Percentiles rank a stretch among this genome's conserved stretches.
phyloP scores from a whole-genome alignment of 2,797 vertebrate species.

The Sylvia borin region DNA sequence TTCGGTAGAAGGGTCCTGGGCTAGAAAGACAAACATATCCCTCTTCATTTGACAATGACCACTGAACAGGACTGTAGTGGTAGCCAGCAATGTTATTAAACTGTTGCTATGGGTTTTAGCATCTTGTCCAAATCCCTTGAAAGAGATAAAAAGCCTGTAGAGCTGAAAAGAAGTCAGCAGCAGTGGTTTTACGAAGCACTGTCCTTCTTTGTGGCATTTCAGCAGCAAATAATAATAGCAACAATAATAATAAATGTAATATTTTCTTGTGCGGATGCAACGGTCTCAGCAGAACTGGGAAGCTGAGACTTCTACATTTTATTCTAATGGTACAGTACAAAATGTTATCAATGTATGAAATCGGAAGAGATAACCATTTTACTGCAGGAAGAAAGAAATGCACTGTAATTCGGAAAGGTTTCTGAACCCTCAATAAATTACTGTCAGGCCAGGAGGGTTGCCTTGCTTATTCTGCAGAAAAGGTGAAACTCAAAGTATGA shows the following conservation, averaged over 20 bases:
- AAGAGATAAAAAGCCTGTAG: not conserved
- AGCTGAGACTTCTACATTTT: slow-evolving; percentile 14
- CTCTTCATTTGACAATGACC: not conserved
- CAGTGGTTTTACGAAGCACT: not conserved
- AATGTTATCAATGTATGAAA: not conserved
- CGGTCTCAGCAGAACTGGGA: not conserved
- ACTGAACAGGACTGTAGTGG: not conserved
- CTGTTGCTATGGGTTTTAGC: not conserved
- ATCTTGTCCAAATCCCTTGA: not conserved
- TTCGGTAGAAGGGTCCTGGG: not conserved
- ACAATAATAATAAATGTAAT: slow-evolving; percentile 10
- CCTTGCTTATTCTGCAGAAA: slow-evolving; percentile 3
- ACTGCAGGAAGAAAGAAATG: not conserved
- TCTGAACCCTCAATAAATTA: not conserved
- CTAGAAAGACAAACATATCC: not conserved
- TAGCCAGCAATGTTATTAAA: not conserved
- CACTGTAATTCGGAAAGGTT: not conserved
- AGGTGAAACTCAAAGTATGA: not conserved
- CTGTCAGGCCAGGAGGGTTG: not conserved
- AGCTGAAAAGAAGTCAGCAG: not conserved
- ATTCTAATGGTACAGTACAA: not conserved
- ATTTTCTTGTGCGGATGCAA: not conserved
- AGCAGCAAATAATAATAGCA: slow-evolving; percentile 19
- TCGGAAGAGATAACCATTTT: slow-evolving; percentile 9
- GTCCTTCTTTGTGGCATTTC: not conserved